Base-by-base conservation (phyloP, 2,113 vertebrate genomes). In the Uropsilus gracilis region DNA sequence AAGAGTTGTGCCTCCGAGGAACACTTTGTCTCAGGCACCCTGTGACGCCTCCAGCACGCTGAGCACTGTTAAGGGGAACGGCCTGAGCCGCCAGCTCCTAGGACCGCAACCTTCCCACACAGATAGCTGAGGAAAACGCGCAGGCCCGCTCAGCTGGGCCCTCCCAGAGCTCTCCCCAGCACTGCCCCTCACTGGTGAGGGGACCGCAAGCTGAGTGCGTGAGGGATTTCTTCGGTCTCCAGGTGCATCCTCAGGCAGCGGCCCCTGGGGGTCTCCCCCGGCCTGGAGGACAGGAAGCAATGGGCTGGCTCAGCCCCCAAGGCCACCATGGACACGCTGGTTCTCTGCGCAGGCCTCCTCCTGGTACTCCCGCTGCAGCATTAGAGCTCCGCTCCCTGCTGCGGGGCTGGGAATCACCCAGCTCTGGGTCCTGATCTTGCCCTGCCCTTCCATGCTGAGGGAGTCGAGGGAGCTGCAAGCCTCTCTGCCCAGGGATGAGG, bases 31-130 rank as follows among this genome's bases (percentile, higher is more conserved):
- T 3, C 11, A 1, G 69, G 8, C 5, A 0, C 8, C 46, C 68
- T n/a, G 34, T 0, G 0, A 28, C 3, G 69, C 86, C 64, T 81
- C 5, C 8, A 0, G 3, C 10, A 6, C 0, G 32, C 1, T 9
- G 42, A 4, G 18, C 39, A 9, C 32, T 59, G 50, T 20, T 16
- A 20, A 37, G n/a, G 57, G 18, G 9, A 12, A 42, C 1, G 7
- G 22, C 26, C 50, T 0, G 20, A 61, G 46, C 30, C 9, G 1
- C 3, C 9, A 12, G 39, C 26, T 39, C 22, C 77, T 22, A 37
- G 89, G n/a, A n/a, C n/a, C n/a, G n/a, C n/a, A 6, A 37, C 18
- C 37, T 75, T 26, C 81, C 44, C 68, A 1, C 32, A 44, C 17
- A 34, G 84, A 48, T 37, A 12, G 32, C 6, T 1, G 9, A 11